These are phyloP conservation scores for Formica selysi DNA, from an alignment of 1,140 invertebrate species.

Conservation along the genomic window DNA sequence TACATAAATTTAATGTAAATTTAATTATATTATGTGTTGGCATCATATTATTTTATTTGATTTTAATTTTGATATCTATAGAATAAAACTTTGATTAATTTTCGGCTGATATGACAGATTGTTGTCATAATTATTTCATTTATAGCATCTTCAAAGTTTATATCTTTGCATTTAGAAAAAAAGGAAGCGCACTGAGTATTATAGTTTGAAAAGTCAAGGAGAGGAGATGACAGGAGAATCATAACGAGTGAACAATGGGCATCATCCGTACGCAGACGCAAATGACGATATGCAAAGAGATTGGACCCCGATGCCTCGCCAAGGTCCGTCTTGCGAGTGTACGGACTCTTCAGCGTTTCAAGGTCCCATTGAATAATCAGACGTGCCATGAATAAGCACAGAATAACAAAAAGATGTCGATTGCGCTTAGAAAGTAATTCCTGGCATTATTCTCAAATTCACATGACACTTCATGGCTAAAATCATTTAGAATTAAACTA, in stretches of 20 bases:
- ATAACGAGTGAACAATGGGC: conserved; percentile 50
- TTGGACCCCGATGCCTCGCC: conserved; percentile 5
- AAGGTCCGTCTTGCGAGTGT: conserved; percentile 9
- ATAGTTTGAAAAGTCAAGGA: conserved; percentile 47
- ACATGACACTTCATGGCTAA: conserved; percentile 35
- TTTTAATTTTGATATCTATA: background rate
- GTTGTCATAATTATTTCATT: background rate
- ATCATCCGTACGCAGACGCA: conserved; percentile 29
- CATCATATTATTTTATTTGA: background rate
- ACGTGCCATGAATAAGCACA: background rate
- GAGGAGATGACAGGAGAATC: conserved; percentile 23
- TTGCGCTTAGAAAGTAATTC: conserved; percentile 37
- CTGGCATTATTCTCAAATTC: conserved; percentile 21
- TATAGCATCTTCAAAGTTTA: background rate
- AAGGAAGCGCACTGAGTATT: background rate
- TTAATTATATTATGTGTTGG: background rate
- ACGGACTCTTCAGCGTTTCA: conserved; percentile 22
- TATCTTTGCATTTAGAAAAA: background rate
- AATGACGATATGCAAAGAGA: conserved; percentile 47
- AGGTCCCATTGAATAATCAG: conserved; percentile 27
- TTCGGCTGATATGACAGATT: background rate
- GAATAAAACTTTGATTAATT: background rate
- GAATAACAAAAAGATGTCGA: conserved; percentile 39
- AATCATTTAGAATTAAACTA: background rate
- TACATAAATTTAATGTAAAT: background rate